Percentiles rank a stretch among this genome's conserved stretches.
Evolutionary conservation across 2,113 vertebrate species (phyloP).

Genomic region (Sceloporus tristichus): DNA sequence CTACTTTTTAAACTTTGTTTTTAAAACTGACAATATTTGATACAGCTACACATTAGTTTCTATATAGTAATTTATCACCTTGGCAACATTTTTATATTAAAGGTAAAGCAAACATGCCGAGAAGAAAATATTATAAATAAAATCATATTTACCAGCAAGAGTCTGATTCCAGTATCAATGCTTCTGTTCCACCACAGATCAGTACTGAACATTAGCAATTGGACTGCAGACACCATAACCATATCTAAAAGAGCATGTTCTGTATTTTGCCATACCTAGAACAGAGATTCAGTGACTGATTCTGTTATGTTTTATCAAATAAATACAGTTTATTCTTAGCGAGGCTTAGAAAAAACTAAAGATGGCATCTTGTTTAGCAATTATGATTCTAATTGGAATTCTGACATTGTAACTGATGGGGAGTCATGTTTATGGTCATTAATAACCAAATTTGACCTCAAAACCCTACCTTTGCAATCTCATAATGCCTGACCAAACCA

Average conservation of each 20-base stretch:
- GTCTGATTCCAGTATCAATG: constrained; percentile 89
- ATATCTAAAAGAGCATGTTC: constrained; percentile 91
- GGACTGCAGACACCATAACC: constrained; percentile 83
- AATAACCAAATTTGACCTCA: too few relatives aligned
- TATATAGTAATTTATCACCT: neutral
- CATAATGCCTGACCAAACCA: too few relatives aligned
- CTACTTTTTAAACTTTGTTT: neutral
- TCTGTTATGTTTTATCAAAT: neutral
- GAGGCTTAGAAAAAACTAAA: too few relatives aligned
- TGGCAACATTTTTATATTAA: neutral
- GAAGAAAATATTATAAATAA: constrained; percentile 16
- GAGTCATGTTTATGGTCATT: too few relatives aligned
- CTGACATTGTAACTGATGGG: too few relatives aligned
- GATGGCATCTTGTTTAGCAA: too few relatives aligned
- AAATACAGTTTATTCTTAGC: neutral
- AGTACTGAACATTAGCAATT: constrained; percentile 76
- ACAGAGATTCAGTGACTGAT: constrained; percentile 23
- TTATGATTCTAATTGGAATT: too few relatives aligned
- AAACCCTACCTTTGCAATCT: too few relatives aligned
- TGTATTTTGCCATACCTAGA: constrained; percentile 94
- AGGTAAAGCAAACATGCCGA: neutral
- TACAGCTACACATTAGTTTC: neutral
- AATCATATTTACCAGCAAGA: constrained; percentile 86
- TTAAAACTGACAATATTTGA: neutral
- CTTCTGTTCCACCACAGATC: constrained; percentile 84